phyloP scores from a whole-genome alignment of 1,140 invertebrate species.

The Babylonia areolata region DNA sequence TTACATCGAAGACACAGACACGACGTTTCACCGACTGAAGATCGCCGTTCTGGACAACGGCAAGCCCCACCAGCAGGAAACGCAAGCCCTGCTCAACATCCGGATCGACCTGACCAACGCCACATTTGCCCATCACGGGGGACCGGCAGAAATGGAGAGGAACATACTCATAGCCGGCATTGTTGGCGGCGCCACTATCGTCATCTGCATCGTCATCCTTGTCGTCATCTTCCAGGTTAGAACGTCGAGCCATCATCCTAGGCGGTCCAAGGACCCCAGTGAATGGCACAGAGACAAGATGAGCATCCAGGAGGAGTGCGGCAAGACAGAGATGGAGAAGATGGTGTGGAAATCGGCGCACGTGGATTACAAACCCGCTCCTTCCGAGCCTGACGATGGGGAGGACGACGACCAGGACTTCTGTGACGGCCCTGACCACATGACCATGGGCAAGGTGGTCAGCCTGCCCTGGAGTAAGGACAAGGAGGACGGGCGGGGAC shows the following conservation, averaged over 20 bases:
- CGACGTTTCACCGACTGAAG: constrained; percentile 48
- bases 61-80: constrained; percentile 45
- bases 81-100: constrained; percentile 49
- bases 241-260: constrained; percentile 30
- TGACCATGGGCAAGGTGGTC: constrained; percentile 35
- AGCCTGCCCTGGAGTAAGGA: constrained; percentile 33
- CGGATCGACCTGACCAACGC: constrained; percentile 60
- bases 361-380: constrained; percentile 16
- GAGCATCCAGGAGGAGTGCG: constrained; percentile 49
- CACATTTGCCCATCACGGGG: constrained; percentile 44
- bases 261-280: constrained; percentile 25
- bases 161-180: constrained; percentile 65
- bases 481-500: not conserved
- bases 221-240: constrained; percentile 60
- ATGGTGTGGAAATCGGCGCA: constrained; percentile 41
- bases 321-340: constrained; percentile 46
- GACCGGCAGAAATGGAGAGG: constrained; percentile 43
- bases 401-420: not conserved
- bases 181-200: constrained; percentile 59
- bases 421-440: not conserved
- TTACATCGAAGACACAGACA: constrained; percentile 45
- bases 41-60: constrained; percentile 62
- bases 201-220: constrained; percentile 61
- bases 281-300: constrained; percentile 51
- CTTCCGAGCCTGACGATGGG: not conserved